Percentiles rank a stretch among this genome's conserved stretches.
Conservation (phyloP, 2,888 invertebrate species). For the Amiota mariae region DNA sequence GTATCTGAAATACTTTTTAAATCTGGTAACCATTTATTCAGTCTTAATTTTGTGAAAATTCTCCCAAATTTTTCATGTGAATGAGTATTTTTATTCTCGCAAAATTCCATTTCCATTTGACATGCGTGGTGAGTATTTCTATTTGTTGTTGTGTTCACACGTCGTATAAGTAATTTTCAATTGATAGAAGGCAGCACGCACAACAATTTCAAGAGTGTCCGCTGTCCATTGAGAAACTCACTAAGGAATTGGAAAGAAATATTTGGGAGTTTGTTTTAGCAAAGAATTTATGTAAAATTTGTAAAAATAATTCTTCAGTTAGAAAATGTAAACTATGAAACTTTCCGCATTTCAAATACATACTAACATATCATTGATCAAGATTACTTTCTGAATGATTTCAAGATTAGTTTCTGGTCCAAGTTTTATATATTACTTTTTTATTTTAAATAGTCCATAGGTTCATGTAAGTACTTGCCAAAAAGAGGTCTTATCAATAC, state of each 20-base stretch:
- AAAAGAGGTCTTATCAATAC: no score
- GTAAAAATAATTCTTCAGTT: background rate
- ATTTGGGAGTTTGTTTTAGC: no score
- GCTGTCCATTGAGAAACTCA: background rate
- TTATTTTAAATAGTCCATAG: no score
- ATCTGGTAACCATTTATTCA: slow-evolving; percentile 53
- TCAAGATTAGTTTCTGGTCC: no score
- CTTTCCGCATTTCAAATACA: background rate
- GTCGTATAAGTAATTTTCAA: slow-evolving; percentile 56
- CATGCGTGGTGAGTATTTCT: slow-evolving; percentile 46
- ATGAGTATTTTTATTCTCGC: background rate
- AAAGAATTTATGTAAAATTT: background rate
- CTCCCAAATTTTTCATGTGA: slow-evolving; percentile 47
- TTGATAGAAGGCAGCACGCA: slow-evolving; percentile 51
- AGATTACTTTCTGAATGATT: no score
- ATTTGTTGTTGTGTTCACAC: slow-evolving; percentile 43
- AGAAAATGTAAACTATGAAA: background rate
- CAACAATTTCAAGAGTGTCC: slow-evolving; percentile 61
- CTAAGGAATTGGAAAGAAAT: background rate
- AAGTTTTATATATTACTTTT: no score
- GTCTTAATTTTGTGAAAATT: slow-evolving; percentile 44
- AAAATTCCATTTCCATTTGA: background rate
- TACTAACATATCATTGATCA: no score
- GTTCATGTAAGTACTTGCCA: no score
- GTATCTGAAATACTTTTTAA: background rate